Percentiles rank a stretch among this genome's conserved stretches.
phyloP scores from a whole-genome alignment of 2,888 invertebrate genomes.

The Protodeltote pygarga region DNA sequence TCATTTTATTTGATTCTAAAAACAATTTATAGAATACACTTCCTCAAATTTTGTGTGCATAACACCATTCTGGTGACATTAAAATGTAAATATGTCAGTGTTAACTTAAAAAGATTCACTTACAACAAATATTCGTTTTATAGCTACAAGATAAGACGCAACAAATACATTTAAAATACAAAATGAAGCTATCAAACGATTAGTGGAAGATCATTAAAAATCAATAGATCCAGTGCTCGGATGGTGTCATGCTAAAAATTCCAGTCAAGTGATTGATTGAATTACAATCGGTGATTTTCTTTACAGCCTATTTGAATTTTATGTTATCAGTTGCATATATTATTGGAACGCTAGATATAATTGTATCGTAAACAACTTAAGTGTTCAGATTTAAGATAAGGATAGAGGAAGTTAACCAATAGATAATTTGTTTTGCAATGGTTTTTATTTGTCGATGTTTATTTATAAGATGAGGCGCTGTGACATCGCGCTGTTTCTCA shows the following conservation, averaged over 20 bases:
- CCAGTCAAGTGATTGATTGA: conserved; percentile 41
- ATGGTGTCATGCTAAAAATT: conserved; percentile 29
- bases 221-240: conserved; percentile 21
- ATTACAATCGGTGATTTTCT: conserved; percentile 43
- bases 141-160: conserved; percentile 18
- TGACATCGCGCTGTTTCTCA: too few relatives aligned
- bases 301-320: conserved; percentile 37
- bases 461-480: conserved; percentile 1
- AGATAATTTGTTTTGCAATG: conserved; percentile 13
- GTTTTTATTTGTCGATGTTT: conserved; percentile 7
- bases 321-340: conserved; percentile 43
- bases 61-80: neutral
- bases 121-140: conserved; percentile 20
- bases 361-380: conserved; percentile 24
- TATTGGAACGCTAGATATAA: conserved; percentile 16
- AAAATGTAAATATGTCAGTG: conserved; percentile 22
- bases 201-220: conserved; percentile 24
- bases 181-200: conserved; percentile 37
- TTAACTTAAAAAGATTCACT: conserved; percentile 14
- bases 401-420: conserved; percentile 32
- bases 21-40: too few relatives aligned
- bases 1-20: too few relatives aligned
- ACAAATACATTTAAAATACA: conserved; percentile 16
- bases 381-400: conserved; percentile 29
- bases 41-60: neutral